phyloP scores from a whole-genome alignment of 64 coral and sea anemone genomes.

The Montipora sp. region DNA sequence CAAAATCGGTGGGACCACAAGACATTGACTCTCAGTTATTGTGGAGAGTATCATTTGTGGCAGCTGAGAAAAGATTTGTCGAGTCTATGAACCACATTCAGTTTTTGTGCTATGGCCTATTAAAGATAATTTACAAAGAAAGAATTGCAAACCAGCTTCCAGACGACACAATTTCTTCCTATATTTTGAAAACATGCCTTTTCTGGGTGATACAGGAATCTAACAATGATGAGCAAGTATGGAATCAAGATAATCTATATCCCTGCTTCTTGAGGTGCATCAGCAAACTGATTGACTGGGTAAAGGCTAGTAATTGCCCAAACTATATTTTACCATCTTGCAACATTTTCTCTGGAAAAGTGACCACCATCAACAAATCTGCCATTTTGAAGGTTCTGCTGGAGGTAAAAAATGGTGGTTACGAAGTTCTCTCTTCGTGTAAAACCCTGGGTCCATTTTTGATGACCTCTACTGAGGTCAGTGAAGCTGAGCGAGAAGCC shows the following conservation, averaged over 20 bases:
- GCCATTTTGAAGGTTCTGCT: background rate
- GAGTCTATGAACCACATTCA: slow-evolving; percentile 31
- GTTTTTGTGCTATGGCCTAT: slow-evolving; percentile 33
- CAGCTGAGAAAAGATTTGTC: slow-evolving; percentile 8
- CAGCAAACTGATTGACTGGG: background rate
- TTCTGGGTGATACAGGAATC: slow-evolving; percentile 56
- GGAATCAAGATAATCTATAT: slow-evolving; percentile 38
- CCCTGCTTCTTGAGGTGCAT: slow-evolving; percentile 20
- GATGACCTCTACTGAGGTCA: background rate
- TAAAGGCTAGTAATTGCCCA: slow-evolving; percentile 10
- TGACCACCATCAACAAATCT: background rate
- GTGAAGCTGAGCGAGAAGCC: slow-evolving; percentile 26
- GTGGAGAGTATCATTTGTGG: slow-evolving; percentile 48
- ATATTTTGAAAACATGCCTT: slow-evolving; percentile 40
- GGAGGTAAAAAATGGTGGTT: slow-evolving; percentile 20
- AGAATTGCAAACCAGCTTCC: background rate
- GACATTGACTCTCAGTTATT: background rate
- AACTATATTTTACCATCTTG: slow-evolving; percentile 30
- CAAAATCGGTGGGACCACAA: background rate
- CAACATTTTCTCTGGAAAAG: slow-evolving; percentile 41
- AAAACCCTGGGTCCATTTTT: slow-evolving; percentile 12
- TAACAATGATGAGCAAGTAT: slow-evolving; percentile 36
- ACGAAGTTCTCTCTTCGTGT: background rate
- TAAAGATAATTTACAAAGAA: slow-evolving; percentile 46
- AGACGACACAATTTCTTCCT: slow-evolving; percentile 7